Conservation (phyloP, 2,113 vertebrate species). For the Lota lota region DNA sequence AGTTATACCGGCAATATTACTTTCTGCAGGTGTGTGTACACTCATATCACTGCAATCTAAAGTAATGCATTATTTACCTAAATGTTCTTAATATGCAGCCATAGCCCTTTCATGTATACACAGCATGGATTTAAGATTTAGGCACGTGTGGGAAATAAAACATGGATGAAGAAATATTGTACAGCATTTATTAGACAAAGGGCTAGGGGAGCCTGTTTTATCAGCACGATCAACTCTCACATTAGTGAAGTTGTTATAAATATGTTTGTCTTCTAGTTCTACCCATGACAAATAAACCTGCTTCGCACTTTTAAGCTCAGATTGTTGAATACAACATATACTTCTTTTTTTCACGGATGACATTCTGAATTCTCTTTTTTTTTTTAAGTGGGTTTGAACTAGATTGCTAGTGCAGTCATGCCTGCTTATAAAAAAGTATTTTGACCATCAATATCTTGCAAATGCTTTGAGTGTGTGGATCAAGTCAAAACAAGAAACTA, state of each 20-base stretch:
- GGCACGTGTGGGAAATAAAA: conserved; percentile 21
- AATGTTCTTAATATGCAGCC: conserved; percentile 16
- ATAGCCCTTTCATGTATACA: conserved; percentile 7
- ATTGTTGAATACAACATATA: background rate
- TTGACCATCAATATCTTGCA: too few species aligned
- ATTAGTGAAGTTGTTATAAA: conserved; percentile 5
- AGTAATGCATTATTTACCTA: background rate
- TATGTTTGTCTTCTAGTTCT: conserved; percentile 38
- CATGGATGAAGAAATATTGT: conserved; percentile 2
- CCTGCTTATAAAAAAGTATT: too few species aligned
- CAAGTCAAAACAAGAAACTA: too few species aligned
- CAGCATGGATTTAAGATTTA: conserved; percentile 1
- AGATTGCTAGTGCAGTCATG: too few species aligned
- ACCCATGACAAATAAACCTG: conserved; percentile 3
- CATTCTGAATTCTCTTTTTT: too few species aligned
- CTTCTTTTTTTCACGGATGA: background rate
- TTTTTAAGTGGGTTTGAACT: too few species aligned
- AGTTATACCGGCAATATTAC: too few species aligned
- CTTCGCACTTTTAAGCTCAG: background rate
- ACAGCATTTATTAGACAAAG: conserved; percentile 18
- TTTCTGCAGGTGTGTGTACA: too few species aligned
- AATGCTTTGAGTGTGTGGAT: too few species aligned
- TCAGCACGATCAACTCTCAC: background rate
- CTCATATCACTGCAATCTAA: conserved; percentile 20
- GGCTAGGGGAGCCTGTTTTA: background rate